phyloP scores from a whole-genome alignment of 2,113 vertebrate species.

The Muntiacus muntjak region DNA sequence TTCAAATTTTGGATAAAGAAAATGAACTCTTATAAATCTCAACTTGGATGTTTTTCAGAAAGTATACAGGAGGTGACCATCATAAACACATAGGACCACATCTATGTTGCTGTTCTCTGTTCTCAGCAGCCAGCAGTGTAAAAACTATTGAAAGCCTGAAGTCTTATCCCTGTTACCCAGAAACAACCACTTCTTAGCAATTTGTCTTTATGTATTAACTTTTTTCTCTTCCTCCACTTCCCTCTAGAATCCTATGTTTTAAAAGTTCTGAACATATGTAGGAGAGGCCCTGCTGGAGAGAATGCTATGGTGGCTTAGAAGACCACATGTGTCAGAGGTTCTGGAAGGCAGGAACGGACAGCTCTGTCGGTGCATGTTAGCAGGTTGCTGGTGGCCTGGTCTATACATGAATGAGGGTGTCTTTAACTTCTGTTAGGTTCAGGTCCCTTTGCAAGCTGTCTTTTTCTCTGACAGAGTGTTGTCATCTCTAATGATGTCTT shows the following conservation, averaged over 20 bases:
- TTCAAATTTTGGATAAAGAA: neutral
- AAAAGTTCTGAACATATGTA: neutral
- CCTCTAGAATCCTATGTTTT: neutral
- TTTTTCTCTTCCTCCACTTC: neutral
- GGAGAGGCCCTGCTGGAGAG: neutral
- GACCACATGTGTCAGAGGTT: neutral
- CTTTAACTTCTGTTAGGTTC: neutral
- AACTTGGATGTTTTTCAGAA: neutral
- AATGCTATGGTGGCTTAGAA: neutral
- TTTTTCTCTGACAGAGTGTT: neutral
- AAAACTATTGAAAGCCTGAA: neutral
- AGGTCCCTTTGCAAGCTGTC: neutral
- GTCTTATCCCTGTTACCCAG: neutral
- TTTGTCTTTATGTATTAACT: neutral
- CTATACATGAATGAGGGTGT: neutral
- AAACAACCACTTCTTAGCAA: neutral
- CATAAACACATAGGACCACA: neutral
- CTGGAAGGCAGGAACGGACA: neutral
- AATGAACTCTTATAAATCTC: neutral
- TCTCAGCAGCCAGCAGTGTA: neutral
- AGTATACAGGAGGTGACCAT: neutral
- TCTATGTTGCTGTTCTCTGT: neutral
- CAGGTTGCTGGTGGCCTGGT: neutral
- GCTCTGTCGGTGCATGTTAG: neutral
- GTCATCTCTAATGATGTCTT: neutral